Evolutionary conservation across 1,140 invertebrate species (phyloP).

Genomic region (Drosophila nannoptera): DNA sequence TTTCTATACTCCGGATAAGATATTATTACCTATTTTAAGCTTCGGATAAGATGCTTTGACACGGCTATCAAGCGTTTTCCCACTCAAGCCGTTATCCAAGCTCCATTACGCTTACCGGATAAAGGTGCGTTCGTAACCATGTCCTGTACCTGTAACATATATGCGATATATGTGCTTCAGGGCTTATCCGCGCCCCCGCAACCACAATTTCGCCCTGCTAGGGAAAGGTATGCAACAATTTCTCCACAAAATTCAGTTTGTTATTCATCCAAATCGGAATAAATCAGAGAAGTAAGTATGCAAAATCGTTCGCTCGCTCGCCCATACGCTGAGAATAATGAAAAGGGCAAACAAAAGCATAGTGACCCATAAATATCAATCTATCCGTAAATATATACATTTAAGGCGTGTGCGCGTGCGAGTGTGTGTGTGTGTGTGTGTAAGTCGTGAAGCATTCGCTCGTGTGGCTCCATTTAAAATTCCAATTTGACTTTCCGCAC

Average conservation of each 20-base stretch:
- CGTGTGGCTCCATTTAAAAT: slow-evolving; percentile 35
- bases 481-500: slow-evolving; percentile 22
- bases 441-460: slow-evolving; percentile 1
- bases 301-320: slow-evolving; percentile 10
- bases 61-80: too few relatives aligned
- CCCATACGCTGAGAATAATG: slow-evolving; percentile 7
- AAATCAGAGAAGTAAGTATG: slow-evolving; percentile 17
- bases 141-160: too few relatives aligned
- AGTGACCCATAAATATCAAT: slow-evolving; percentile 28
- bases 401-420: too few relatives aligned
- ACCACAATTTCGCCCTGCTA: not conserved
- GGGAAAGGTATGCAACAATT: slow-evolving; percentile 20
- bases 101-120: too few relatives aligned
- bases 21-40: not conserved
- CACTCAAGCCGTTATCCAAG: too few relatives aligned
- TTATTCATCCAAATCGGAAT: slow-evolving; percentile 12
- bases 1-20: too few relatives aligned
- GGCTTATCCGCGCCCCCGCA: too few relatives aligned
- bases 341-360: slow-evolving; percentile 32
- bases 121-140: too few relatives aligned
- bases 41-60: not conserved
- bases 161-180: too few relatives aligned
- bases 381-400: slow-evolving; percentile 2
- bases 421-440: not conserved
- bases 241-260: not conserved